These are phyloP conservation scores for Venustaconcha ellipsiformis DNA, from an alignment of 1,140 invertebrate genomes.

Conservation along the genomic window DNA sequence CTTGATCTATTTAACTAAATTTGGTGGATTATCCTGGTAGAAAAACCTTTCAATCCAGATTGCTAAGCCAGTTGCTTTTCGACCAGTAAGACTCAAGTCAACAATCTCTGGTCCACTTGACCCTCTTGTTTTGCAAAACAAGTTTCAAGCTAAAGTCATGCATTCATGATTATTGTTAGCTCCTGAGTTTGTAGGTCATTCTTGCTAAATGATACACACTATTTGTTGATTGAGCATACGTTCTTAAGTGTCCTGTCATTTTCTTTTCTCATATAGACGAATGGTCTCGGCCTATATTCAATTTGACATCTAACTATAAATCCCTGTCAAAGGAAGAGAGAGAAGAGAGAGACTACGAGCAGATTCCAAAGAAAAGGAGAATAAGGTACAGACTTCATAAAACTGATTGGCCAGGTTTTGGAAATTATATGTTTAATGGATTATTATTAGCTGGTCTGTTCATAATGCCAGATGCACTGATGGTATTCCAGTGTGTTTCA, in stretches of 20 bases:
- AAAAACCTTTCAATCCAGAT: too few species aligned
- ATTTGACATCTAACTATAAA: constrained; percentile 95
- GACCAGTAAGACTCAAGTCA: too few species aligned
- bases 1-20: too few species aligned
- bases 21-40: too few species aligned
- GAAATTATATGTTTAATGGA: background rate
- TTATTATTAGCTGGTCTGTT: background rate
- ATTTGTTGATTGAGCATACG: too few species aligned
- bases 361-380: constrained; percentile 80
- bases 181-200: background rate
- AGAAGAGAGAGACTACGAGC: constrained; percentile 90
- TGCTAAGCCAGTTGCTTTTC: too few species aligned
- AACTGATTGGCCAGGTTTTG: background rate
- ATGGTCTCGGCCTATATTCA: constrained; percentile 97
- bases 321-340: constrained; percentile 76
- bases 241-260: background rate
- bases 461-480: background rate
- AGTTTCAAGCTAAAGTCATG: too few species aligned
- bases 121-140: too few species aligned
- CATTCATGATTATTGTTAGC: too few species aligned
- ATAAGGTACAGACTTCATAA: constrained; percentile 44
- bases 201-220: background rate
- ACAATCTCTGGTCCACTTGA: too few species aligned
- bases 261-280: constrained; percentile 71
- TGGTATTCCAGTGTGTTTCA: background rate